phyloP scores from a whole-genome alignment of 2,113 vertebrate genomes.

The Toxotes jaculatrix region DNA sequence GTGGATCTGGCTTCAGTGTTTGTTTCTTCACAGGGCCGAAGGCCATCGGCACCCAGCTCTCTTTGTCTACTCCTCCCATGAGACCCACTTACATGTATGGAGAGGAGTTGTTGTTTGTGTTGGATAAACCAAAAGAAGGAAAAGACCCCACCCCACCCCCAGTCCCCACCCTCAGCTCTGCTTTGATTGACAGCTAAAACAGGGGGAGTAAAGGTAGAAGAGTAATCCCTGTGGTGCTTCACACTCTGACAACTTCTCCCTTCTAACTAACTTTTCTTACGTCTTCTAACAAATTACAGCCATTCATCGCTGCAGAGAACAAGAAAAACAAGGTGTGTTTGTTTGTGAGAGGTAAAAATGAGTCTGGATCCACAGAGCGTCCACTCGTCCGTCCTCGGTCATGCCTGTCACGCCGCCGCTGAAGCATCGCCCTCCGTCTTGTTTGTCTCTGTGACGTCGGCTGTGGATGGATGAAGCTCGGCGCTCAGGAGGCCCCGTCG shows the following conservation, averaged over 20 bases:
- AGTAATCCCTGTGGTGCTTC: constrained; percentile 48
- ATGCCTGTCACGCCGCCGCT: constrained; percentile 63
- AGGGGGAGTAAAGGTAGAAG: constrained; percentile 13
- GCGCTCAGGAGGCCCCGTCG: constrained; percentile 41
- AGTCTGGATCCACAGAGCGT: constrained; percentile 7
- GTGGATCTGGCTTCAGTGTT: constrained; percentile 32
- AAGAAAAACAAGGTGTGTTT: not conserved
- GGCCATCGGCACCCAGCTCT: not conserved
- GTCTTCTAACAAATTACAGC: constrained; percentile 63
- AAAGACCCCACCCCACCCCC: not conserved
- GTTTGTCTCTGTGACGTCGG: constrained; percentile 40
- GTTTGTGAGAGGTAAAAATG: constrained; percentile 11
- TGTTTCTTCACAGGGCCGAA: constrained; percentile 19
- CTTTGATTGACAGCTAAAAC: constrained; percentile 68
- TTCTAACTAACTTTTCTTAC: constrained; percentile 50
- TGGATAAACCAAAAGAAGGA: constrained; percentile 47
- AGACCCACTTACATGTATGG: constrained; percentile 11
- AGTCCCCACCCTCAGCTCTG: constrained; percentile 28
- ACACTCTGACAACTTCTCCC: constrained; percentile 50
- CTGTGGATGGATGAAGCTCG: constrained; percentile 54
- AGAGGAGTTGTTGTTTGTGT: constrained; percentile 50
- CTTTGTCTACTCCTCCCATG: constrained; percentile 14
- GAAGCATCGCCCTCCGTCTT: constrained; percentile 51
- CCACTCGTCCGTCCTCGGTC: constrained; percentile 43
- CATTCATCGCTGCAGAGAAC: not conserved